Conservation (phyloP, 2,888 invertebrate genomes). For the Coenonympha arcania region DNA sequence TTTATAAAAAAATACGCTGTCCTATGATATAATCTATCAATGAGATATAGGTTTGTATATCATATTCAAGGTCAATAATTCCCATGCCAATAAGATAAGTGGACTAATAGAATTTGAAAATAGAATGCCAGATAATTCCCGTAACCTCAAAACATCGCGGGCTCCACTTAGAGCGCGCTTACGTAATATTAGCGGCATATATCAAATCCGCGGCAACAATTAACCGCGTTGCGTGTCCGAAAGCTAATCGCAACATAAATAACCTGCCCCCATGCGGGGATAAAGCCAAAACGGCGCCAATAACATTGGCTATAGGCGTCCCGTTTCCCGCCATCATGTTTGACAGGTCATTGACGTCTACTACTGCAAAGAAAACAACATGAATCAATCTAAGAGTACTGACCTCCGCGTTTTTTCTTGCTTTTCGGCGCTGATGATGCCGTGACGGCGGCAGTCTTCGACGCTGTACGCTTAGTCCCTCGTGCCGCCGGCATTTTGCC, state of each 20-base stretch:
- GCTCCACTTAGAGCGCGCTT: conserved; percentile 33
- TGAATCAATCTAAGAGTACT: conserved; percentile 41
- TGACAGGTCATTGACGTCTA: conserved; percentile 72
- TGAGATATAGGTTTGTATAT: background rate
- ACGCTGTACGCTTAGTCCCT: conserved; percentile 68
- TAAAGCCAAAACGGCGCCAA: conserved; percentile 34
- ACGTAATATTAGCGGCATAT: conserved; percentile 34
- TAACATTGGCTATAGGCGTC: conserved; percentile 36
- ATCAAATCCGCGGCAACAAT: conserved; percentile 17
- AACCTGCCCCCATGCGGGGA: conserved; percentile 20
- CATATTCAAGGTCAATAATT: conserved; percentile 21
- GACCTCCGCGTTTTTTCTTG: conserved; percentile 71
- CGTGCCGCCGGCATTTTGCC: conserved; percentile 71
- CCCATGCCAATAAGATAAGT: no score
- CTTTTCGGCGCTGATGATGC: conserved; percentile 58
- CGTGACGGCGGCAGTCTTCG: conserved; percentile 54
- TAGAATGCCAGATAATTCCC: conserved; percentile 30
- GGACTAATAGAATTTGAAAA: conserved; percentile 23
- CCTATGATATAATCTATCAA: background rate
- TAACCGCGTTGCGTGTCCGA: conserved; percentile 19
- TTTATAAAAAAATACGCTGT: conserved; percentile 2
- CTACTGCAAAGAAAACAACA: conserved; percentile 69
- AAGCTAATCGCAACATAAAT: conserved; percentile 23
- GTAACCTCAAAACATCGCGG: conserved; percentile 47
- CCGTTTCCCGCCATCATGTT: conserved; percentile 69